Evolutionary conservation across 2,888 invertebrate species (phyloP).

Genomic region (Pollenia griseotomentosa): DNA sequence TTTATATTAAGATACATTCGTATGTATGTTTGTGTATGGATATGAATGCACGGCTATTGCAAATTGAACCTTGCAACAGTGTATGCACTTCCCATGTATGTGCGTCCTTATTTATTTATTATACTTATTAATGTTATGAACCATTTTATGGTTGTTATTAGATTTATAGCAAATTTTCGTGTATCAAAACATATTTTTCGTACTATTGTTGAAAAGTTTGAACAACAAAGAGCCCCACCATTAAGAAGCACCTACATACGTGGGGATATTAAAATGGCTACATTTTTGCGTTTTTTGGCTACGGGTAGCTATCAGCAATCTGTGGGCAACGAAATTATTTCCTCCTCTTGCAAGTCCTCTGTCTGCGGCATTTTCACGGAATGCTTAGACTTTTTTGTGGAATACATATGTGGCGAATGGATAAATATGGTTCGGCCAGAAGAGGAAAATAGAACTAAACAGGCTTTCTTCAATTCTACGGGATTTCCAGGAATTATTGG

Average conservation of each 20-base stretch:
- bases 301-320: too few species aligned
- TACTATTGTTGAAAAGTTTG: neutral
- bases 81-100: neutral
- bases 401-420: slow-evolving; percentile 24
- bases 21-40: too few species aligned
- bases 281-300: slow-evolving; percentile 11
- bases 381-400: slow-evolving; percentile 2
- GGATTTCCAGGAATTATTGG: slow-evolving; percentile 36
- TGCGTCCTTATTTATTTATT: too few species aligned
- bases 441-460: neutral
- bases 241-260: slow-evolving; percentile 5
- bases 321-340: slow-evolving; percentile 7
- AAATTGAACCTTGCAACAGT: too few species aligned
- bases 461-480: neutral
- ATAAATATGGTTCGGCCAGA: slow-evolving; percentile 1
- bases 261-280: neutral
- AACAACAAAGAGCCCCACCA: too few species aligned
- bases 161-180: slow-evolving; percentile 9
- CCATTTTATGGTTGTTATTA: neutral
- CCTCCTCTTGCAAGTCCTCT: neutral
- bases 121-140: neutral
- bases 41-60: too few species aligned
- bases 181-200: neutral
- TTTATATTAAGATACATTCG: too few species aligned
- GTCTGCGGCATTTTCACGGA: slow-evolving; percentile 13